Conservation (phyloP, 2,113 vertebrate species). For the Myrmophylax atrothorax region DNA sequence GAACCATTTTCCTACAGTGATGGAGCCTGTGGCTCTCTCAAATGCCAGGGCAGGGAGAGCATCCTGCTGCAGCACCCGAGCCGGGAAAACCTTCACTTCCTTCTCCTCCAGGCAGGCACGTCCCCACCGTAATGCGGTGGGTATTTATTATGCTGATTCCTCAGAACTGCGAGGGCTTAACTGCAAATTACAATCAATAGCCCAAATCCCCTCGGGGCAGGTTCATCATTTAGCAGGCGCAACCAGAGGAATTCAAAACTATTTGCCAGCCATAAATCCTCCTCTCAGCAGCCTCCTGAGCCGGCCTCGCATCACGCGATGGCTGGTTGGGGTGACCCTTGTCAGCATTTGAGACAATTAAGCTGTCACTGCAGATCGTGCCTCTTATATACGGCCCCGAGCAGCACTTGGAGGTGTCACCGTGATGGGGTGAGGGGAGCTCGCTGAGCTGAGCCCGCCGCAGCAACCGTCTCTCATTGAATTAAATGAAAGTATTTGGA, state of each 20-base stretch:
- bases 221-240: conserved; percentile 45
- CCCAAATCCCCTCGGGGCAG: conserved; percentile 11
- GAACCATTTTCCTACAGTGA: rapidly evolving
- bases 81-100: background rate
- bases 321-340: conserved; percentile 52
- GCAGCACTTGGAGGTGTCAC: conserved; percentile 31
- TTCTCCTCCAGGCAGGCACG: background rate
- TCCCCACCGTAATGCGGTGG: background rate
- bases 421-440: conserved; percentile 7
- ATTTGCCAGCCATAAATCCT: conserved; percentile 52
- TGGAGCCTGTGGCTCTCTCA: background rate
- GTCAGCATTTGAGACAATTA: conserved; percentile 33
- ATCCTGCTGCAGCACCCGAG: background rate
- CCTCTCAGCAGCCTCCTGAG: background rate
- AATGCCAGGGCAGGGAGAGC: background rate
- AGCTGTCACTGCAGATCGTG: conserved; percentile 48
- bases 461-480: conserved; percentile 46
- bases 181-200: conserved; percentile 68
- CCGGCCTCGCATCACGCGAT: background rate
- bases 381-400: conserved; percentile 13
- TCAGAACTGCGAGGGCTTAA: conserved; percentile 46
- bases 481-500: conserved; percentile 62
- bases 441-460: background rate
- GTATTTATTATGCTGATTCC: conserved; percentile 61
- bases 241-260: conserved; percentile 50